Conservation (phyloP, 2,797 vertebrate species). For the Tokudaia tokunoshimensis region DNA sequence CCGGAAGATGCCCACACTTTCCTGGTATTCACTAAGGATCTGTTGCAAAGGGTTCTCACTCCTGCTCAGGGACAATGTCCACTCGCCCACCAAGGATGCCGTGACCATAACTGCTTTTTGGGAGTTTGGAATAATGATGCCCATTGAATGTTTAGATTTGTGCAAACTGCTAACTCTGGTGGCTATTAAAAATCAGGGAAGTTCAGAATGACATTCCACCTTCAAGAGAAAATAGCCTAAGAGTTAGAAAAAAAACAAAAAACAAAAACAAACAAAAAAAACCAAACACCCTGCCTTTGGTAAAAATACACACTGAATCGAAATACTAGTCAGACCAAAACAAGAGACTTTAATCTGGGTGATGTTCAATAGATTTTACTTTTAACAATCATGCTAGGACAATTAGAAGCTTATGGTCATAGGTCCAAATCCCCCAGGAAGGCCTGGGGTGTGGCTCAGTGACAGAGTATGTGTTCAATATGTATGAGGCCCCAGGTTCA, state of each 20-base stretch:
- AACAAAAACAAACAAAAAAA: constrained; percentile 64
- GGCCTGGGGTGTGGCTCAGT: neutral
- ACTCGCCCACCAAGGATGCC: neutral
- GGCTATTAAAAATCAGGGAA: constrained; percentile 54
- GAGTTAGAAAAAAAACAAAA: constrained; percentile 58
- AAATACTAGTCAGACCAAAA: constrained; percentile 57
- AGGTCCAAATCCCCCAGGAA: constrained; percentile 5
- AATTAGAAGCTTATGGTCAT: neutral
- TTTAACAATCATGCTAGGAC: constrained; percentile 21
- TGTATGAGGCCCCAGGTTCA: neutral
- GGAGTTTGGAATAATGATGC: constrained; percentile 26
- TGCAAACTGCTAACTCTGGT: constrained; percentile 35
- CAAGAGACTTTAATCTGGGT: constrained; percentile 53
- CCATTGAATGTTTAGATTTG: constrained; percentile 26
- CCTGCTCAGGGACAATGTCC: neutral
- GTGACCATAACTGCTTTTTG: neutral
- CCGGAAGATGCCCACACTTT: constrained; percentile 26
- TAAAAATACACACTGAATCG: constrained; percentile 51
- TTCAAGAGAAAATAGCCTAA: constrained; percentile 59
- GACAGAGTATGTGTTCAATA: neutral
- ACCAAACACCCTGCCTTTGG: neutral
- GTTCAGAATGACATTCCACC: constrained; percentile 28
- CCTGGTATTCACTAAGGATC: neutral
- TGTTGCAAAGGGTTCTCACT: neutral
- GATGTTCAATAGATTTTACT: constrained; percentile 40